A percentile compares a stretch with the other conserved stretches of the same genome.
Conservation (phyloP, 2,797 vertebrate species). For the Cirrhinus molitorella region DNA sequence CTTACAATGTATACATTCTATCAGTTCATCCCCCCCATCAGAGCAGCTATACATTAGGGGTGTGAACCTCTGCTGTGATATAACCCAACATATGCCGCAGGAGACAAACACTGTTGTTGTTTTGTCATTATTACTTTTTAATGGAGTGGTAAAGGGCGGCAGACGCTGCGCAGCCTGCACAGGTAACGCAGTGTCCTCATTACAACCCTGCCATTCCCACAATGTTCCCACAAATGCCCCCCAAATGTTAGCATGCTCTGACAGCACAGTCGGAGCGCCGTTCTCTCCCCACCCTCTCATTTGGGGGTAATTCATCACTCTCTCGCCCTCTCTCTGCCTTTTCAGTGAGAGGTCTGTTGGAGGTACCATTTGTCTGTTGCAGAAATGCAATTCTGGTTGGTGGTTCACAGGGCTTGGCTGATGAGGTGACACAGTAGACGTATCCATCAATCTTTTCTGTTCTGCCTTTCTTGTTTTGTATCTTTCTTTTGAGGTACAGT, state of each 20-base stretch:
- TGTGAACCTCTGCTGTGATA: slow-evolving; percentile 54
- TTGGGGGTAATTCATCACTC: slow-evolving; percentile 48
- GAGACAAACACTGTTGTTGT: slow-evolving; percentile 60
- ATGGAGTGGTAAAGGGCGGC: slow-evolving; percentile 57
- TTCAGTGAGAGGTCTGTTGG: slow-evolving; percentile 60
- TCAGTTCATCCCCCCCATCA: slow-evolving; percentile 63
- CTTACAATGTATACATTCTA: slow-evolving; percentile 47
- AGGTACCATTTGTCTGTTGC: slow-evolving; percentile 65
- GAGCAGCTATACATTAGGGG: slow-evolving; percentile 36
- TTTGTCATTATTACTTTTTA: slow-evolving; percentile 61
- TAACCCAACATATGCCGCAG: slow-evolving; percentile 45
- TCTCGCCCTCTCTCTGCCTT: slow-evolving; percentile 43
- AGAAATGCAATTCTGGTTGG: slow-evolving; percentile 61
- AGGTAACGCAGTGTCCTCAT: slow-evolving; percentile 65
- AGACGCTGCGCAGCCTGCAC: slow-evolving; percentile 55
- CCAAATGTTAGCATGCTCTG: slow-evolving; percentile 43
- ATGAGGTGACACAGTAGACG: slow-evolving; percentile 61
- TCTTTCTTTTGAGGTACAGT: slow-evolving; percentile 48
- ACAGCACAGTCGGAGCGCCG: slow-evolving; percentile 35
- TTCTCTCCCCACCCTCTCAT: slow-evolving; percentile 43
- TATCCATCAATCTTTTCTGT: slow-evolving; percentile 60
- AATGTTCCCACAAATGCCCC: slow-evolving; percentile 50
- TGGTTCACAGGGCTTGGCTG: slow-evolving; percentile 59
- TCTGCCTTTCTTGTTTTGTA: slow-evolving; percentile 17
- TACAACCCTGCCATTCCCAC: slow-evolving; percentile 46